Base-by-base conservation (phyloP, 2,797 vertebrate genomes). In the Tamandua tetradactyla region DNA sequence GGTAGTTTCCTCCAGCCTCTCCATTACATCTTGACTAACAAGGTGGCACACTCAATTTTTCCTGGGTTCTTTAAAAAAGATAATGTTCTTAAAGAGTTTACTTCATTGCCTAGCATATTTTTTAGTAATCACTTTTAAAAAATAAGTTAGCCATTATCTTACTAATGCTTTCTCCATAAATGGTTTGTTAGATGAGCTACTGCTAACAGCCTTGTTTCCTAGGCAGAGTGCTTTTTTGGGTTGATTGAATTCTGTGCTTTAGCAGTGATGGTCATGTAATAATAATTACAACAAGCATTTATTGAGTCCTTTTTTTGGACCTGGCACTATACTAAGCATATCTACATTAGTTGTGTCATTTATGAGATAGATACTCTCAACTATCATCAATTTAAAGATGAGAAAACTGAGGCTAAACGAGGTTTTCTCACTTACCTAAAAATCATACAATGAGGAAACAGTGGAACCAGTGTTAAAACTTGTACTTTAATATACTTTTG, bases 401-500 rank as follows among this genome's bases (percentile, higher is more conserved):
- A 90, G 42, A 61, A 85, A 90, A 86, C 42, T 82, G 87, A 94
- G 62, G 5, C 22, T 80, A n/a, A 83, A 44, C 80, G 66, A 62
- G 20, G 12, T 90, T 78, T 40, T 76, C 2, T 75, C 52, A 87
- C 37, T 93, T 91, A 76, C 23, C 11, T 66, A 83, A 87, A 18
- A 82, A 75, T 74, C 17, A 87, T 32, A 52, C 32, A 95, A 37
- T 72, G 78, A 74, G 37, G 72, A 81, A 95, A 69, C 90, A 94
- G 75, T 20, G 81, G 40, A 93, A 61, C 17, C 30, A 75, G 1
- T 68, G 13, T 89, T 88, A 72, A 80, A 91, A 93, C n/a, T 93
- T 80, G 6, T 37, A 40, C 18, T 88, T 92, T n/a, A 79, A 52
- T 94, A 59, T 81, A 52, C 69, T 87, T 93, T 83, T 66, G 61